Evolutionary conservation across 2,113 vertebrate species (phyloP).

Genomic region (Lepus timidus): DNA sequence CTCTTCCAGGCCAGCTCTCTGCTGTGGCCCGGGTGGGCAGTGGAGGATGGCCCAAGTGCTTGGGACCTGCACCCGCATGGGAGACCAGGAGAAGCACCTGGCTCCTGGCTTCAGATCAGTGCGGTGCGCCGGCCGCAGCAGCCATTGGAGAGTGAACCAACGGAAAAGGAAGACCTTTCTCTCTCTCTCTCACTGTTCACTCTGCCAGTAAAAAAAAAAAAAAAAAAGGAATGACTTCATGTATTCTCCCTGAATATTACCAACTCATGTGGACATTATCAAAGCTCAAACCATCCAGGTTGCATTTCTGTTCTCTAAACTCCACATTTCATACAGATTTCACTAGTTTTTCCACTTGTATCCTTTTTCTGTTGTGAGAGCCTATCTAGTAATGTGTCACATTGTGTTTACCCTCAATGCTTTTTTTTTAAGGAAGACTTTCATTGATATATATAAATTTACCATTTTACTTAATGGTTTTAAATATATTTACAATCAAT

Average conservation of each 20-base stretch:
- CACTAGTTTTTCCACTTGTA: background rate
- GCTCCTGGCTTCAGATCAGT: too few relatives aligned
- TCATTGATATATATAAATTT: background rate
- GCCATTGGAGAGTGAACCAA: too few relatives aligned
- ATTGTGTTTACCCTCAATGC: background rate
- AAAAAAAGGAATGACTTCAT: background rate
- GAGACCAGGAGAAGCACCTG: too few relatives aligned
- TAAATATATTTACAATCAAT: background rate
- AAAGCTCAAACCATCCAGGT: background rate
- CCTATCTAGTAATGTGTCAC: background rate
- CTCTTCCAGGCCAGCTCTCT: too few relatives aligned
- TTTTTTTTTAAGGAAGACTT: background rate
- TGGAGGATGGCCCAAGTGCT: too few relatives aligned
- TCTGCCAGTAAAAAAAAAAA: too few relatives aligned
- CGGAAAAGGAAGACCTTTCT: too few relatives aligned
- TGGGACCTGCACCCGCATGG: too few relatives aligned
- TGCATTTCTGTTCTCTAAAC: background rate
- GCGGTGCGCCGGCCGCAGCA: too few relatives aligned
- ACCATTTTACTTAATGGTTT: background rate
- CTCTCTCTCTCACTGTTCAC: too few relatives aligned
- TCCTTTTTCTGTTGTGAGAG: background rate
- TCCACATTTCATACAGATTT: slow-evolving; percentile 29
- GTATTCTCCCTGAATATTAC: background rate
- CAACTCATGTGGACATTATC: background rate
- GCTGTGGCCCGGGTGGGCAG: too few relatives aligned